Evolutionary conservation across 2,113 vertebrate species (phyloP).

Genomic region (Pontoporia blainvillei): DNA sequence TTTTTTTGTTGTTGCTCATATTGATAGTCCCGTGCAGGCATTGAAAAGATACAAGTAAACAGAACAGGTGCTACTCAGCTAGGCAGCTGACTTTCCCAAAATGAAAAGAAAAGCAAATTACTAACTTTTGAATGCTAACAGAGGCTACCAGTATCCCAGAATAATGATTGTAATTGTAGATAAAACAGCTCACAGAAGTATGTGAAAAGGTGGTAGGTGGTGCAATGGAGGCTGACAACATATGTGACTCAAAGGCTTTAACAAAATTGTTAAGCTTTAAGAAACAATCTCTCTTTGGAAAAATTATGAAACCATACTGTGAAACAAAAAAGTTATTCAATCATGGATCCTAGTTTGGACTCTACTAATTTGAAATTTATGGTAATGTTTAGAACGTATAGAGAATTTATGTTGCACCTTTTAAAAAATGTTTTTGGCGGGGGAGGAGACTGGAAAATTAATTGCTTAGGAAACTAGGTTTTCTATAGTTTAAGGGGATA

Average conservation of each 20-base stretch:
- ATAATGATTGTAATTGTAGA: not conserved
- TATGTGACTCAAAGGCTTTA: not conserved
- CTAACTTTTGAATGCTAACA: not conserved
- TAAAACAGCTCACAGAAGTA: not conserved
- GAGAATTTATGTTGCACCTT: not conserved
- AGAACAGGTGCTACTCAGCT: not conserved
- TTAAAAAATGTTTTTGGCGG: not conserved
- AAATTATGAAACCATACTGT: not conserved
- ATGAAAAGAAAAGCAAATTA: not conserved
- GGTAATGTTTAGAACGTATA: constrained; percentile 15
- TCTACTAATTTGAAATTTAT: not conserved
- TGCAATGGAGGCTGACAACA: not conserved
- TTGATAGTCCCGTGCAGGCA: not conserved
- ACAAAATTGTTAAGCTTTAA: not conserved
- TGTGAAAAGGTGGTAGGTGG: not conserved
- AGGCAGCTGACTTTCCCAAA: not conserved
- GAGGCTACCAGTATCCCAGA: not conserved
- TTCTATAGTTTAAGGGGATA: not conserved
- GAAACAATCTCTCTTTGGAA: not conserved
- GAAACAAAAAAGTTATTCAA: not conserved
- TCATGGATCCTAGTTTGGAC: not conserved
- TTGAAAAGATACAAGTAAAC: not conserved
- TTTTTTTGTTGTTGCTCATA: not conserved
- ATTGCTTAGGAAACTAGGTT: constrained; percentile 4
- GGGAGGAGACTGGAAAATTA: not conserved